Conservation (phyloP, 2,113 vertebrate genomes). For the Zeus faber region DNA sequence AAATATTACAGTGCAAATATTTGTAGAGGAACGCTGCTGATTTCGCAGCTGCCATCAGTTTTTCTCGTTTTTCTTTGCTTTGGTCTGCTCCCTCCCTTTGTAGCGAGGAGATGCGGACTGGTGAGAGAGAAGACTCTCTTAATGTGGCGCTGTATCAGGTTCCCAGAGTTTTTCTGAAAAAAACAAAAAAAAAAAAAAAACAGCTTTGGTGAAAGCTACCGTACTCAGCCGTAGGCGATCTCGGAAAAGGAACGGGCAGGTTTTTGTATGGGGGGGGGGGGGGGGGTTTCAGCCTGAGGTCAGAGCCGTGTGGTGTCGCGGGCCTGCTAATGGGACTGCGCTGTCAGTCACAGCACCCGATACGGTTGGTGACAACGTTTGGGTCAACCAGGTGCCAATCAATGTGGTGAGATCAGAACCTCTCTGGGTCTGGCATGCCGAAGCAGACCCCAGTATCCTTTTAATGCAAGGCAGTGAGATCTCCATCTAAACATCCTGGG, state of each 20-base stretch:
- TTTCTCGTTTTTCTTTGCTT: slow-evolving; percentile 11
- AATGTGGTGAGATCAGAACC: no score
- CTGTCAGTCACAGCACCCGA: slow-evolving; percentile 46
- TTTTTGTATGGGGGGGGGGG: not conserved
- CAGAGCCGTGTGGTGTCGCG: slow-evolving; percentile 20
- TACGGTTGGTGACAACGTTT: slow-evolving; percentile 22
- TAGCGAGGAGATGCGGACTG: not conserved
- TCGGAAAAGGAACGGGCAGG: not conserved
- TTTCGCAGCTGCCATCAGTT: slow-evolving; percentile 18
- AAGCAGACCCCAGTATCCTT: no score
- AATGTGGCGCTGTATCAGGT: slow-evolving; percentile 21
- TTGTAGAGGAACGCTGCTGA: slow-evolving; percentile 36
- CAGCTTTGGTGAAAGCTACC: slow-evolving; percentile 47
- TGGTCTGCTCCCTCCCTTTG: not conserved
- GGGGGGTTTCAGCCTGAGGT: slow-evolving; percentile 16
- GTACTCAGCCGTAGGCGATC: slow-evolving; percentile 16
- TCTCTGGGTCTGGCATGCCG: no score
- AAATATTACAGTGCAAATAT: slow-evolving; percentile 46
- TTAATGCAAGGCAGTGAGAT: no score
- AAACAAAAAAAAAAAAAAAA: no score
- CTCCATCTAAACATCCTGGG: no score
- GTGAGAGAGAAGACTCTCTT: slow-evolving; percentile 15
- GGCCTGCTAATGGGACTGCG: slow-evolving; percentile 24
- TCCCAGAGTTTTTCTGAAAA: slow-evolving; percentile 19
- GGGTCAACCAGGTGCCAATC: slow-evolving; percentile 36